Conservation (phyloP, 1,140 invertebrate genomes). For the Micrasema longulum region DNA sequence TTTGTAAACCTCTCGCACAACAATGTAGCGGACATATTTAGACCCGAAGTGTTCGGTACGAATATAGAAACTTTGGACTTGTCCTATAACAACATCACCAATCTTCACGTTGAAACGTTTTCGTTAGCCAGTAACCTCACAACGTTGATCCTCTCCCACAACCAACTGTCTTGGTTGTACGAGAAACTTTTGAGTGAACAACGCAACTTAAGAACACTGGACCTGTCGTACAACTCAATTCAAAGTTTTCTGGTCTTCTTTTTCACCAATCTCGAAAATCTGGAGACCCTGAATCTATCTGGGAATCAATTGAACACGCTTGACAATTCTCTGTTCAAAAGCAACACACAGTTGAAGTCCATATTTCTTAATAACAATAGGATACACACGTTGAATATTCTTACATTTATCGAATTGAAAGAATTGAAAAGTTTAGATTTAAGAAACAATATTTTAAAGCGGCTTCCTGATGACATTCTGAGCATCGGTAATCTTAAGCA, state of each 20-base stretch:
- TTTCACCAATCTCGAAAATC: background rate
- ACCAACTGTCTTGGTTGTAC: background rate
- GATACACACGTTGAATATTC: background rate
- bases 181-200: background rate
- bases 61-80: background rate
- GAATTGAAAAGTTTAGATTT: background rate
- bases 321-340: background rate
- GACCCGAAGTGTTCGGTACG: background rate
- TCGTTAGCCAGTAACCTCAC: background rate
- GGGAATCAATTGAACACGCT: background rate
- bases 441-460: background rate
- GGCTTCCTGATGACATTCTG: background rate
- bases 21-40: background rate
- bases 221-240: background rate
- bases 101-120: background rate
- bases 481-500: background rate
- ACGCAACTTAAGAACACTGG: background rate
- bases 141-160: background rate
- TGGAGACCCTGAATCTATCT: background rate
- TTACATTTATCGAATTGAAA: background rate
- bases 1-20: constrained; percentile 4
- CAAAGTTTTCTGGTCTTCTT: background rate
- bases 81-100: background rate
- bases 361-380: background rate
- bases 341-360: background rate